Conservation (phyloP, 1,140 invertebrate species). For the Ptiloglossa arizonensis region DNA sequence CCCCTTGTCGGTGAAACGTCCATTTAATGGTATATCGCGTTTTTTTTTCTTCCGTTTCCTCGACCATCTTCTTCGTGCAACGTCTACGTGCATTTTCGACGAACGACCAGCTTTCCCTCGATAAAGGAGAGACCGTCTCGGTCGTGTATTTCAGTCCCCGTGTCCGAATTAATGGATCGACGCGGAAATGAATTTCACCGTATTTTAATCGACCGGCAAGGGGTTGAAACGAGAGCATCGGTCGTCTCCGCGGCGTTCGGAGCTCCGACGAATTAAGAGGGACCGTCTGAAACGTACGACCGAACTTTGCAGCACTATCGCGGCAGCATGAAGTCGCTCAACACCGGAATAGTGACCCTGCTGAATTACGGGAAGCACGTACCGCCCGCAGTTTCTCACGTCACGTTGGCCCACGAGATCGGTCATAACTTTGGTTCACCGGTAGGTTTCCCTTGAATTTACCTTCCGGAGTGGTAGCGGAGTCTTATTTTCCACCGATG, state of each 20-base stretch:
- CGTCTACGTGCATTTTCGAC: no score
- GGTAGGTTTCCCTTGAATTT: constrained; percentile 83
- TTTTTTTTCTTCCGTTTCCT: no score
- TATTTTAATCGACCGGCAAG: no score
- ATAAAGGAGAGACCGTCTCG: no score
- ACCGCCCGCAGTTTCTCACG: constrained; percentile 98
- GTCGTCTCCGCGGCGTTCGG: no score
- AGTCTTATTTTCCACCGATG: background rate
- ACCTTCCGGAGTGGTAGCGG: background rate
- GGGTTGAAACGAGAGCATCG: no score
- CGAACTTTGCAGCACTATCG: constrained; percentile 92
- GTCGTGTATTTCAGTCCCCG: no score
- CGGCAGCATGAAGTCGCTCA: constrained; percentile 96
- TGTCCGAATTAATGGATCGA: background rate
- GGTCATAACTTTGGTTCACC: constrained; percentile 99
- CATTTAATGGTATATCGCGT: no score
- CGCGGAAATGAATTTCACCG: no score
- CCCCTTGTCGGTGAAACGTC: no score
- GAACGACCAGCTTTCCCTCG: no score
- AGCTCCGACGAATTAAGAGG: background rate
- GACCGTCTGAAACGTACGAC: constrained; percentile 51
- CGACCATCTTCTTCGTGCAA: no score
- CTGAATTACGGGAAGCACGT: constrained; percentile 99
- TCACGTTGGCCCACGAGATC: constrained; percentile 99
- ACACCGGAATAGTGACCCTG: constrained; percentile 98